Conservation (phyloP, 2,797 vertebrate genomes). For the Onychomys torridus region DNA sequence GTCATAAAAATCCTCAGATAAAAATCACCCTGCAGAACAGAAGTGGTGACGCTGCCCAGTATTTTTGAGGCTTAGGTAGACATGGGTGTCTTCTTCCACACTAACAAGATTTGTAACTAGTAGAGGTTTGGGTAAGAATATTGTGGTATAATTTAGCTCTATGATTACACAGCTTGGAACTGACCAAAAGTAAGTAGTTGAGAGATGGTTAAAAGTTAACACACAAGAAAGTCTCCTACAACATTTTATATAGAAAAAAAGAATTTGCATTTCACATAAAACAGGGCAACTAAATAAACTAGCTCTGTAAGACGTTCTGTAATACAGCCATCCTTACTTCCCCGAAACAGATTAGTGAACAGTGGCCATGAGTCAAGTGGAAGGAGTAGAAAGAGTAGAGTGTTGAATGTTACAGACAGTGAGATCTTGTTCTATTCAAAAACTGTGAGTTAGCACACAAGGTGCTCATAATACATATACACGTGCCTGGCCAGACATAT, state of each 20-base stretch:
- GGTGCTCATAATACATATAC: not conserved
- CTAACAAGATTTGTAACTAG: not conserved
- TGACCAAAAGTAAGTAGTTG: constrained; percentile 23
- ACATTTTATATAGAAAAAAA: not conserved
- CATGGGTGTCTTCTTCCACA: not conserved
- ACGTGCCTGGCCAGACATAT: not conserved
- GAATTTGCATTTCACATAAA: constrained; percentile 32
- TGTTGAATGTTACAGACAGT: not conserved
- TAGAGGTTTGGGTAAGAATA: not conserved
- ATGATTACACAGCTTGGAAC: constrained; percentile 17
- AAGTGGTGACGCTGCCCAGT: not conserved
- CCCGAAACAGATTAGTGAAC: constrained; percentile 1
- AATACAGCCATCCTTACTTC: not conserved
- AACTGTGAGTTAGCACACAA: not conserved
- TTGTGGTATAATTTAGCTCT: not conserved
- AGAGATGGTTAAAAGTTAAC: constrained; percentile 26
- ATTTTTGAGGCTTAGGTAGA: not conserved
- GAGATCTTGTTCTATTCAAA: not conserved
- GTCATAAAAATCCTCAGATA: not conserved
- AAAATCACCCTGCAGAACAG: constrained; percentile 8
- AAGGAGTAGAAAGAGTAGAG: constrained; percentile 9
- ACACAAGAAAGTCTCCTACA: not conserved
- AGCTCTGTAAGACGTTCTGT: not conserved
- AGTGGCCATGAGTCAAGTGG: not conserved
- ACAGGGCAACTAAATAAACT: not conserved